These are phyloP conservation scores for Penaeus chinensis DNA, from an alignment of 1,140 invertebrate genomes.

Conservation along the genomic window DNA sequence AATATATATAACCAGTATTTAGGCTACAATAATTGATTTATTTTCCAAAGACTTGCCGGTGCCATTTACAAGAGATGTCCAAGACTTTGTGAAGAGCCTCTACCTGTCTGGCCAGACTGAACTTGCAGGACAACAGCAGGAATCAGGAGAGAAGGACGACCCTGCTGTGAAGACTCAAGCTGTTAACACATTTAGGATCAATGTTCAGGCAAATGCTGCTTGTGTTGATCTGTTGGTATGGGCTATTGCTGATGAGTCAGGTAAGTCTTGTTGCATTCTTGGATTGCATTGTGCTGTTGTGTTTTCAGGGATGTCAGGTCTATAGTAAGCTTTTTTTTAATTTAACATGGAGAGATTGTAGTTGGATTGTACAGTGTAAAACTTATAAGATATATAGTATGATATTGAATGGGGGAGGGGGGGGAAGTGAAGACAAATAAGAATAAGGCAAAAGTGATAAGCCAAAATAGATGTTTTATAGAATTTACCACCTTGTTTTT, in stretches of 20 bases:
- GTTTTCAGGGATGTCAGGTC: not conserved
- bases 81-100: conserved; percentile 88
- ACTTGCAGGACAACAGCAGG: conserved; percentile 71
- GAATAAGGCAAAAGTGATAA: no score
- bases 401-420: no score
- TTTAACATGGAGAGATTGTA: no score
- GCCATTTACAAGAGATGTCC: conserved; percentile 93
- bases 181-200: conserved; percentile 93
- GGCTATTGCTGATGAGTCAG: conserved; percentile 96
- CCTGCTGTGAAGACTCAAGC: conserved; percentile 82
- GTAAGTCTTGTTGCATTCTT: conserved; percentile 84
- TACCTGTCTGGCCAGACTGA: conserved; percentile 94
- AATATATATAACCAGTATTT: conserved; percentile 5
- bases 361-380: no score
- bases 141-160: conserved; percentile 69
- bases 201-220: conserved; percentile 96
- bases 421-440: no score
- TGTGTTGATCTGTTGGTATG: conserved; percentile 97
- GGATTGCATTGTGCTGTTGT: conserved; percentile 67
- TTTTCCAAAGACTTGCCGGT: conserved; percentile 78
- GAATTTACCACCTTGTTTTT: no score
- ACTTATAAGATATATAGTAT: no score
- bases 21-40: conserved; percentile 48
- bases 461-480: no score
- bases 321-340: not conserved